These are phyloP conservation scores for Rhabditoides inermis DNA, from an alignment of 2,888 invertebrate species.

Conservation along the genomic window DNA sequence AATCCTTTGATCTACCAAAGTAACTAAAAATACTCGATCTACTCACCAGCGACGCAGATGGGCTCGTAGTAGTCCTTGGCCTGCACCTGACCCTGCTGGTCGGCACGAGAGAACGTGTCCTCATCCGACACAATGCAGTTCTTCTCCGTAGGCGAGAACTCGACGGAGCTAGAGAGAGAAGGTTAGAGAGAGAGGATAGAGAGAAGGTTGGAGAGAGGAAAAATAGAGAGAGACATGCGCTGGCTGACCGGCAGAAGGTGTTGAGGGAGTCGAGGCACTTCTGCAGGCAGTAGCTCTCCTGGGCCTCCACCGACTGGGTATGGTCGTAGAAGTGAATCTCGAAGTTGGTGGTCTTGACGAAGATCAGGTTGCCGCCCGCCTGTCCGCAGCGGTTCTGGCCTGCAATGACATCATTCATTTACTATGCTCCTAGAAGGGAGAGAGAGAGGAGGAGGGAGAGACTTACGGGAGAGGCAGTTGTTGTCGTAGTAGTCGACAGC, in stretches of 20 bases:
- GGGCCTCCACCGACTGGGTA: slow-evolving; percentile 51
- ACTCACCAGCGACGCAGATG: slow-evolving; percentile 50
- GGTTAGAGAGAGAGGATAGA: not conserved
- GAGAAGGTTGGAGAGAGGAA: not conserved
- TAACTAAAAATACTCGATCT: not conserved
- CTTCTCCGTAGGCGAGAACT: slow-evolving; percentile 50
- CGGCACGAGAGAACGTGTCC: slow-evolving; percentile 52
- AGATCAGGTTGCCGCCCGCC: slow-evolving; percentile 51
- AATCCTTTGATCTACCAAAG: not conserved
- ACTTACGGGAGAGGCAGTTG: slow-evolving; percentile 58
- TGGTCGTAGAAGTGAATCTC: slow-evolving; percentile 52
- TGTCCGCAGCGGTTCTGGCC: slow-evolving; percentile 52
- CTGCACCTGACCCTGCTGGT: slow-evolving; percentile 50
- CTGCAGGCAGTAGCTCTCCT: slow-evolving; percentile 51
- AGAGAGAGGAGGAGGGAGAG: not conserved
- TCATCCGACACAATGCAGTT: slow-evolving; percentile 53
- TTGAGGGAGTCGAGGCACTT: slow-evolving; percentile 52
- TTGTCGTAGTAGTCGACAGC: slow-evolving; percentile 59
- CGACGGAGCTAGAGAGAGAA: slow-evolving; percentile 39
- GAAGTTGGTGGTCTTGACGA: slow-evolving; percentile 52
- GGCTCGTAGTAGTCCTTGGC: slow-evolving; percentile 53
- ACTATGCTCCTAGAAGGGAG: not conserved
- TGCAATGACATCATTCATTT: slow-evolving; percentile 7
- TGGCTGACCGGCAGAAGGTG: slow-evolving; percentile 48
- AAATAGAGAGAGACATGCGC: not conserved